Base-by-base conservation (phyloP, 2,888 invertebrate genomes). In the Synanthedon myopaeformis region DNA sequence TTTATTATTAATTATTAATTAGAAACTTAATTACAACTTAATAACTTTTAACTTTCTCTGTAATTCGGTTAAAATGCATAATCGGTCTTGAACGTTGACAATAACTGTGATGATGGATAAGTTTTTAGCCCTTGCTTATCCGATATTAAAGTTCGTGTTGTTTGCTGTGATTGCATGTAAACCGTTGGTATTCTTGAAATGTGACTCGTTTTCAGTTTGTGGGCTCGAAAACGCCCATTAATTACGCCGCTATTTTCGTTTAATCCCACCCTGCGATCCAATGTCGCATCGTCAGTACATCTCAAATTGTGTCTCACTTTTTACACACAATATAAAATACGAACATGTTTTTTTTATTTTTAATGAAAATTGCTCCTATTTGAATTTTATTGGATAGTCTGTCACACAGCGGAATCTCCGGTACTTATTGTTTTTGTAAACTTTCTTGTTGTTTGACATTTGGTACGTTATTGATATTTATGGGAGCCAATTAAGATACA, bases 231-330 rank as follows among this genome's bases (percentile, higher is more conserved):
- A 72, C 74, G 70, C 63, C 72, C 76, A 83, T 84, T 82, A 82
- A 82, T 84, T 82, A 80, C 68, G 51, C 62, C 57, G 77, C 78
- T 86, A 85, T 86, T 86, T 84, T 70, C 58, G 83, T 79, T 70
- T 80, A 83, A 85, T 85, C 84, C 82, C 64, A 75, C 76, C 75
- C 75, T 69, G 76, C 74, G 72, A 76, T 69, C 65, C 61, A 67
- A 70, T 73, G 74, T 74, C 77, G 74, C 64, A 65, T 72, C 71
- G 72, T 76, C 79, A 79, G 72, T 66, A 66, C 71, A 65, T 70
- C 65, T 35, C 35, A 35, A 69, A 72, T 70, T 67, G 68, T 61
- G 61, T 60, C 62, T 56, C 49, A 49, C 45, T 45, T 49, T 49
- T 49, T 49, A 19, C n/a, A 35, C 35, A 35, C 35, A 35, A 6